Percentiles rank a stretch among this genome's conserved stretches.
phyloP scores from a whole-genome alignment of 2,113 vertebrate species.

The Talpa occidentalis region DNA sequence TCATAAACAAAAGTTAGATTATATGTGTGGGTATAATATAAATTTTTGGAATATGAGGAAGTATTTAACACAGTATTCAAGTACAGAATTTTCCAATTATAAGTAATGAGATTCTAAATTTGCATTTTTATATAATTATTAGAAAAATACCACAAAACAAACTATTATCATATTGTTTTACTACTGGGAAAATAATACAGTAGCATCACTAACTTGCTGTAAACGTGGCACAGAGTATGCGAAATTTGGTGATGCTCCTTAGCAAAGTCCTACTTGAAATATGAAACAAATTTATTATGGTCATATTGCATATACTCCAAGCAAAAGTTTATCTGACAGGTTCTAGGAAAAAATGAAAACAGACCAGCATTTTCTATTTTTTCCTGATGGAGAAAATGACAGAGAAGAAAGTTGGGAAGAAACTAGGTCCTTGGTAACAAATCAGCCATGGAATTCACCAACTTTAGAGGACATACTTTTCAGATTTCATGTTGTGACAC shows the following conservation, averaged over 20 bases:
- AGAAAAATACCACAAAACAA: constrained; percentile 1
- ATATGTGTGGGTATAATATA: neutral
- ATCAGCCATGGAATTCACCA: neutral
- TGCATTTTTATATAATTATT: neutral
- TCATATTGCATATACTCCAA: neutral
- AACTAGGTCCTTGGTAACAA: neutral
- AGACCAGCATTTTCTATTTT: neutral
- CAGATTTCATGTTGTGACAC: neutral
- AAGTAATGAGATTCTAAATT: constrained; percentile 17
- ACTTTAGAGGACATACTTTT: neutral
- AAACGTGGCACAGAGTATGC: neutral
- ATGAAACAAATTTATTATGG: neutral
- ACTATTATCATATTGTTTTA: neutral
- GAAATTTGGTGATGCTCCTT: neutral
- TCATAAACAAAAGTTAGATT: constrained; percentile 34
- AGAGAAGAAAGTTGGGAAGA: neutral
- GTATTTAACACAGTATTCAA: neutral
- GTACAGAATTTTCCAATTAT: neutral
- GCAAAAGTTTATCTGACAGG: neutral
- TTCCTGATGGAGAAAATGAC: neutral
- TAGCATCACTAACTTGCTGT: neutral
- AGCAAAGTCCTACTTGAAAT: neutral
- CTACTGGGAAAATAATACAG: neutral
- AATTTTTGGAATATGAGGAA: neutral
- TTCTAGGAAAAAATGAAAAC: neutral